Evolutionary conservation across 64 coral and sea anemone genomes (phyloP).

Genomic region (Pachyseris speciosa): DNA sequence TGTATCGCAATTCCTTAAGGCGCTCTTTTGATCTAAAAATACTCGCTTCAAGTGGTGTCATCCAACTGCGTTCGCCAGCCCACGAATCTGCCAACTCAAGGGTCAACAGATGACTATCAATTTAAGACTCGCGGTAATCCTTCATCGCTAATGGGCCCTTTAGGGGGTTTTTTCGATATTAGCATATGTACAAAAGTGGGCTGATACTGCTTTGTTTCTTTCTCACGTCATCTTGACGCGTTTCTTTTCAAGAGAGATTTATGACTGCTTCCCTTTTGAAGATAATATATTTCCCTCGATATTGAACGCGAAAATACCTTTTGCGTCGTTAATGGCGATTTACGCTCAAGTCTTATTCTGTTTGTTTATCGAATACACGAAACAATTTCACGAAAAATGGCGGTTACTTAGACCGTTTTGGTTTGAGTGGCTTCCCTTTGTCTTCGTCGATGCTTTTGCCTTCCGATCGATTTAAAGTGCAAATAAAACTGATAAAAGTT

Average conservation of each 20-base stretch:
- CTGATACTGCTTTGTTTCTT: not conserved
- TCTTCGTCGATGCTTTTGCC: not conserved
- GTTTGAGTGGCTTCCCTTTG: too few relatives aligned
- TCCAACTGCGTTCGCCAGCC: not conserved
- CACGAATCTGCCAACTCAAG: not conserved
- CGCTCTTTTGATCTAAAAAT: not conserved
- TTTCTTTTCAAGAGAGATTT: not conserved
- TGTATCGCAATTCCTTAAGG: not conserved
- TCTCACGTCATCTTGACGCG: constrained; percentile 12
- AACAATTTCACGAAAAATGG: not conserved
- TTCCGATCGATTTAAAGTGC: not conserved
- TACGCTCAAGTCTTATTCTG: not conserved
- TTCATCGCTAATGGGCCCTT: not conserved
- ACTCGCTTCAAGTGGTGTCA: not conserved
- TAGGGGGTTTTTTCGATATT: constrained; percentile 5
- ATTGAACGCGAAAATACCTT: not conserved
- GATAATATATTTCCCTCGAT: not conserved
- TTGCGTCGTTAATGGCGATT: constrained; percentile 4
- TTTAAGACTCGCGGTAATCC: not conserved
- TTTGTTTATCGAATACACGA: not conserved
- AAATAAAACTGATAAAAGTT: not conserved
- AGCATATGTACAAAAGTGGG: not conserved
- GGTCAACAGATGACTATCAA: constrained; percentile 30
- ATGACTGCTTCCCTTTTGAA: not conserved
- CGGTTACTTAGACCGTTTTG: not conserved